Percentiles rank a stretch among this genome's conserved stretches.
Conservation (phyloP, 2,797 vertebrate genomes). For the Aotus griseimembra region DNA sequence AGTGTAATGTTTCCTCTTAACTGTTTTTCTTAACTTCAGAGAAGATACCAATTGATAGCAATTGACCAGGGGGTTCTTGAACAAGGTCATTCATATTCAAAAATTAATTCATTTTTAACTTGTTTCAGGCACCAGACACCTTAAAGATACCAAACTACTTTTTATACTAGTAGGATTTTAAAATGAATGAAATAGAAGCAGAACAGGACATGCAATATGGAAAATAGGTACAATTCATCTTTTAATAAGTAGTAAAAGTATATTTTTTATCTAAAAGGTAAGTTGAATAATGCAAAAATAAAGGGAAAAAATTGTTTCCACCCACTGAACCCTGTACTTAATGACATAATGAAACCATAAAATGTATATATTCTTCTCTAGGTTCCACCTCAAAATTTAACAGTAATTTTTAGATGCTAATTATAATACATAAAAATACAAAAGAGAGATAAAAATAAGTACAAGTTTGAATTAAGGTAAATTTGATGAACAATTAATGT, state of each 20-base stretch:
- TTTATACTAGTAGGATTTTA: neutral
- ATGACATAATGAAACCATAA: neutral
- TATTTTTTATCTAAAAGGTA: neutral
- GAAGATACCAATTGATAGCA: neutral
- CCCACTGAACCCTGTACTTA: neutral
- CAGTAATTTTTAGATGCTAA: neutral
- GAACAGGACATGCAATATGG: neutral
- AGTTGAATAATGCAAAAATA: neutral
- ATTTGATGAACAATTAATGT: neutral
- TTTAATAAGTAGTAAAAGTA: neutral
- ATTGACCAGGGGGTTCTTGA: neutral
- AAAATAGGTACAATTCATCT: neutral
- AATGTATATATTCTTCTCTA: neutral
- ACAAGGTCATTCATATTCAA: slow-evolving; percentile 14
- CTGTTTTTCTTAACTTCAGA: slow-evolving; percentile 33
- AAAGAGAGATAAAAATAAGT: neutral
- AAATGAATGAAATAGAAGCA: neutral
- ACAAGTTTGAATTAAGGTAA: neutral
- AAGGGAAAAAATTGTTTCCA: neutral
- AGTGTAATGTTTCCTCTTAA: slow-evolving; percentile 29
- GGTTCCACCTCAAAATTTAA: neutral
- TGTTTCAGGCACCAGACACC: neutral
- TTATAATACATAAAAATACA: neutral
- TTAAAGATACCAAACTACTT: neutral
- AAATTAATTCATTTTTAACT: neutral